A percentile compares a stretch with the other conserved stretches of the same genome.
Evolutionary conservation across 2,113 vertebrate genomes (phyloP).

Genomic region (Rhea pennata): DNA sequence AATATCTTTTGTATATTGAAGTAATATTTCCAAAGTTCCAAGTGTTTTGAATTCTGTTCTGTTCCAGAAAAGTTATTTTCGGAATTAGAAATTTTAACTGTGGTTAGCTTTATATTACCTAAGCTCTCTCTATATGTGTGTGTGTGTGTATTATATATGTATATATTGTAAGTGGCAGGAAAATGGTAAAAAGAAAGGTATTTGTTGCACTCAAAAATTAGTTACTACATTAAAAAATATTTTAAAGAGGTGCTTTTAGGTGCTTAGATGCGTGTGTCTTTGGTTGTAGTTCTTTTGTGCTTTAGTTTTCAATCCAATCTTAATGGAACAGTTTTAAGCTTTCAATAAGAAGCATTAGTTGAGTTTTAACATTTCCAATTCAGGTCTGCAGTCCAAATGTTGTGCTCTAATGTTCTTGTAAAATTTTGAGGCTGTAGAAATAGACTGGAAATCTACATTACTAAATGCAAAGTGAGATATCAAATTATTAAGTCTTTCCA

Average conservation of each 20-base stretch:
- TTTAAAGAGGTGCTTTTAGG: neutral
- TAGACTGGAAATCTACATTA: neutral
- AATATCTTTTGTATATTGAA: neutral
- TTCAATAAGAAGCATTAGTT: neutral
- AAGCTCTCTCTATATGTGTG: neutral
- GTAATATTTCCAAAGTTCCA: neutral
- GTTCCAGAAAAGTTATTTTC: neutral
- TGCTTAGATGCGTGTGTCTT: neutral
- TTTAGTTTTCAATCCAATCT: neutral
- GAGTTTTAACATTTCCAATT: neutral
- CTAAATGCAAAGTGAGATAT: neutral
- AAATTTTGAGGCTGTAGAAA: neutral
- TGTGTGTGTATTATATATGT: too few species aligned
- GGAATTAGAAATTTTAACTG: neutral
- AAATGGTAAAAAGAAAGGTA: neutral
- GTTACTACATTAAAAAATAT: neutral
- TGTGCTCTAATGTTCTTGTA: neutral
- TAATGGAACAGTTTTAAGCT: neutral
- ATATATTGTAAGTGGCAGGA: neutral
- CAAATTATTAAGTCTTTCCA: neutral
- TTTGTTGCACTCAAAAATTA: neutral
- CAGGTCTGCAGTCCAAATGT: neutral
- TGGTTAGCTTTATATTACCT: neutral
- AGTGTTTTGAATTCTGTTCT: neutral
- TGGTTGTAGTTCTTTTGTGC: neutral